Evolutionary conservation across 2,113 vertebrate species (phyloP).

Genomic region (Damaliscus lunatus): DNA sequence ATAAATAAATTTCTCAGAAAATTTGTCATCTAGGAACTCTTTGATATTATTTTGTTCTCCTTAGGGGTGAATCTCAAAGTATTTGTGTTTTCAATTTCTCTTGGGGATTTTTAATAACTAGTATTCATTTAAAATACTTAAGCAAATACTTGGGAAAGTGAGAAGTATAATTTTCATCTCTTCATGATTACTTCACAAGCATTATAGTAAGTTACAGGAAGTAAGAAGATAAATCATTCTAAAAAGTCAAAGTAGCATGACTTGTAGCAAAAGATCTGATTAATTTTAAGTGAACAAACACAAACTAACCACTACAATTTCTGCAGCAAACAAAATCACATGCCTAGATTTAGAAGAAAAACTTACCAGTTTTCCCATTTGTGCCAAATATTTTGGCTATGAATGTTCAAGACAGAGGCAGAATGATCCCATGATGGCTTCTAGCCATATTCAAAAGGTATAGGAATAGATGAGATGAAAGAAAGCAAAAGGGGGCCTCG

Average conservation of each 20-base stretch:
- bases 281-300: constrained; percentile 25
- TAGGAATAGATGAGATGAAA: background rate
- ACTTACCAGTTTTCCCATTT: background rate
- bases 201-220: background rate
- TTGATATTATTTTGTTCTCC: background rate
- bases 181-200: background rate
- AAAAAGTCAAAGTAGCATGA: background rate
- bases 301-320: background rate
- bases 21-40: background rate
- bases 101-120: background rate
- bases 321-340: background rate
- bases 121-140: background rate
- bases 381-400: background rate
- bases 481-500: background rate
- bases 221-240: constrained; percentile 1
- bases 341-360: background rate
- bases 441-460: background rate
- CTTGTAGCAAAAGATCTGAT: background rate
- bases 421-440: background rate
- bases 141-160: background rate
- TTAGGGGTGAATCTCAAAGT: background rate
- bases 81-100: background rate
- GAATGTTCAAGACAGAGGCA: background rate
- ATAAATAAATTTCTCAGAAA: background rate
- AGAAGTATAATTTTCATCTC: background rate